These are phyloP conservation scores for Spea hammondii DNA, from an alignment of 2,797 vertebrate genomes.

Conservation along the genomic window DNA sequence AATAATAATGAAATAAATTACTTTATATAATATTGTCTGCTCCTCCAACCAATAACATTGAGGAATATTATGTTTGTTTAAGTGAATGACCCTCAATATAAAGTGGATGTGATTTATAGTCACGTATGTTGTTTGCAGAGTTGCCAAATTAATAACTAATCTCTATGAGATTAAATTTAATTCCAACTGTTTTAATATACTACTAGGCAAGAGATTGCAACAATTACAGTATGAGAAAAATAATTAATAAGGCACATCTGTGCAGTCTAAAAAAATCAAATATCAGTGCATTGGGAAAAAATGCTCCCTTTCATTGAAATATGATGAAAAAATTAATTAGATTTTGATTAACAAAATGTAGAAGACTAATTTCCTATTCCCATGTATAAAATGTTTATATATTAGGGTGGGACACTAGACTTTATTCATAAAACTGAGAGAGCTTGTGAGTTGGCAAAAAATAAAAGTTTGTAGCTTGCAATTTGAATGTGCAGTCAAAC, in stretches of 20 bases:
- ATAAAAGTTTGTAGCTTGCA: too few species aligned
- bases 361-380: not conserved
- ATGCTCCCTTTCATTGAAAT: not conserved
- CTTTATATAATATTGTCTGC: too few species aligned
- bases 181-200: not conserved
- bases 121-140: too few species aligned
- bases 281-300: not conserved
- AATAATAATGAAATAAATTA: too few species aligned
- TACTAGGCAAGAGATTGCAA: not conserved
- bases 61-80: too few species aligned
- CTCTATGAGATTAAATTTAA: not conserved
- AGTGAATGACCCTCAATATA: too few species aligned
- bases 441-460: too few species aligned
- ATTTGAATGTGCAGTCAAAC: too few species aligned
- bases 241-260: conserved; percentile 1
- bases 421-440: too few species aligned
- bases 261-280: not conserved
- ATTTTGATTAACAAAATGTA: conserved; percentile 1
- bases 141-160: not conserved
- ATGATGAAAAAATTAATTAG: not conserved
- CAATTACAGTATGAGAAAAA: not conserved
- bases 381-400: not conserved
- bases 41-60: too few species aligned
- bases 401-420: not conserved
- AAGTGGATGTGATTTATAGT: too few species aligned